Evolutionary conservation across 2,113 vertebrate genomes (phyloP).

Genomic region (Butastur rufipennis): DNA sequence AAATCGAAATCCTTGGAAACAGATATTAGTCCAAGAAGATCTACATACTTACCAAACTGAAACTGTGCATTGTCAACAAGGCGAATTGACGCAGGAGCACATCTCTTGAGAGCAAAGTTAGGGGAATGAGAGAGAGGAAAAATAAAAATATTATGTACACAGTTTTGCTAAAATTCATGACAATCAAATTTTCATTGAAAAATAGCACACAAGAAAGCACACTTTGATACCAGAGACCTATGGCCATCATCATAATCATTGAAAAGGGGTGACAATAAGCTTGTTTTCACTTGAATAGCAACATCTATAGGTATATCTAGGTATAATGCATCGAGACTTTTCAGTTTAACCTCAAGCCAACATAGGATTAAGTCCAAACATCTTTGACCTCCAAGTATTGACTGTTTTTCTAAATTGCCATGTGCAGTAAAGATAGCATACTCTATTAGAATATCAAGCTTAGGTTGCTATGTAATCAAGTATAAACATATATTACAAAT

Average conservation of each 20-base stretch:
- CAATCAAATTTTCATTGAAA: background rate
- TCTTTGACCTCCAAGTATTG: background rate
- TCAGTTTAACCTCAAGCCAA: background rate
- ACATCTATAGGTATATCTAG: background rate
- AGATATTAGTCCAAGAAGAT: background rate
- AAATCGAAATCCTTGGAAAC: background rate
- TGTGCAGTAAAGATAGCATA: background rate
- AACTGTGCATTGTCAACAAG: conserved; percentile 97
- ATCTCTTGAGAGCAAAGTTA: conserved; percentile 78
- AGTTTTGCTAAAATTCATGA: background rate
- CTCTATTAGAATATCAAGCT: background rate
- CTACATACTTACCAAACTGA: conserved; percentile 89
- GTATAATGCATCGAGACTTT: background rate
- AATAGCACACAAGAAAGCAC: background rate
- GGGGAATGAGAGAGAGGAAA: background rate
- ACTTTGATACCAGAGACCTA: background rate
- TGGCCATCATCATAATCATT: background rate
- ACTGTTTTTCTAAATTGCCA: background rate
- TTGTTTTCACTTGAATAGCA: background rate
- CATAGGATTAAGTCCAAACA: background rate
- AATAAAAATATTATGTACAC: background rate
- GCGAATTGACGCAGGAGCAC: conserved; percentile 96
- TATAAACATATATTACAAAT: background rate
- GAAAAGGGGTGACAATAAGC: background rate
- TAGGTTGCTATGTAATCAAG: background rate